Evolutionary conservation across 2,888 invertebrate species (phyloP).

Genomic region (Drosophila kokeensis): DNA sequence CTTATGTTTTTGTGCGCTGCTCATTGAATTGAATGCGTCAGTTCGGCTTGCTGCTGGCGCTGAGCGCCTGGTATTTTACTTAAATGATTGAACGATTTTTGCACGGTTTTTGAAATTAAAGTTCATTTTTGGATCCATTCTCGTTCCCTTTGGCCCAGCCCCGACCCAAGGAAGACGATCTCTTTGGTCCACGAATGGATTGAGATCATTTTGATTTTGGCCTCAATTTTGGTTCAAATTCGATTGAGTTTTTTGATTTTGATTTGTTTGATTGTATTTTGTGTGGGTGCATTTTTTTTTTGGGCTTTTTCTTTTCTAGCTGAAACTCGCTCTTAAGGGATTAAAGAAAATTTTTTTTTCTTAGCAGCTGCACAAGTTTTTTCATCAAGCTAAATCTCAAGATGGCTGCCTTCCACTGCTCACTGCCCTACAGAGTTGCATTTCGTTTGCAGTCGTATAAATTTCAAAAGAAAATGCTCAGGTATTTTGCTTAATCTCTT

Average conservation of each 20-base stretch:
- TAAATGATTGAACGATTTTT: slow-evolving; percentile 82
- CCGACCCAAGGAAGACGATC: slow-evolving; percentile 25
- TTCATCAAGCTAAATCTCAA: slow-evolving; percentile 31
- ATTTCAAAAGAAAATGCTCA: slow-evolving; percentile 52
- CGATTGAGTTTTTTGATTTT: not conserved
- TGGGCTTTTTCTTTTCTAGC: not conserved
- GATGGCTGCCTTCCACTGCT: slow-evolving; percentile 13
- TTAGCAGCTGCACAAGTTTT: slow-evolving; percentile 51
- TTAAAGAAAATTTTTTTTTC: slow-evolving; percentile 30
- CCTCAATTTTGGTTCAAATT: slow-evolving; percentile 1
- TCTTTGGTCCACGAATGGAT: slow-evolving; percentile 30
- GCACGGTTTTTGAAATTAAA: slow-evolving; percentile 78
- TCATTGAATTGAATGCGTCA: slow-evolving; percentile 63
- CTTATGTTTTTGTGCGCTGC: slow-evolving; percentile 44
- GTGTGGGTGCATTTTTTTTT: not conserved
- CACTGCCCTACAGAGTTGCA: slow-evolving; percentile 9
- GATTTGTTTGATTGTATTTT: not conserved
- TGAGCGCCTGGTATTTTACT: slow-evolving; percentile 72
- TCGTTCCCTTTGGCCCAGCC: slow-evolving; percentile 48
- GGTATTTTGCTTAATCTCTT: slow-evolving; percentile 58
- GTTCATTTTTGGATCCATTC: slow-evolving; percentile 65
- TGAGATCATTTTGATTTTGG: not conserved
- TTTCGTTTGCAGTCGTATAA: slow-evolving; percentile 60
- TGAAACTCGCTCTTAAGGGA: slow-evolving; percentile 25
- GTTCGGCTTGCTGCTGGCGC: slow-evolving; percentile 21